Base-by-base conservation (phyloP, 1,140 invertebrate genomes). In the Bombus ignitus region DNA sequence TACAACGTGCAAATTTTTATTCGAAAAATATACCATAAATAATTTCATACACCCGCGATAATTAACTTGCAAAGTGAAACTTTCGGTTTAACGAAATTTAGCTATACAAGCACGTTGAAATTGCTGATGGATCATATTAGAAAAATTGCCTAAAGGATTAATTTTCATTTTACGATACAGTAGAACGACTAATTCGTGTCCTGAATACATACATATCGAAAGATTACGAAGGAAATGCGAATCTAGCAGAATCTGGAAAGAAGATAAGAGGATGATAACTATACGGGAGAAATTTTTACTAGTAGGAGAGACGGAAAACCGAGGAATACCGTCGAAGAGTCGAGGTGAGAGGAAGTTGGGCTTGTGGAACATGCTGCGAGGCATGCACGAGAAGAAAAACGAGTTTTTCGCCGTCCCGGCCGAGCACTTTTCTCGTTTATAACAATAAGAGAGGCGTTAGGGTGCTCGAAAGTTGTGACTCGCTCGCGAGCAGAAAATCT, bases 401-500 rank as follows among this genome's bases (percentile, higher is more conserved):
- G 62, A 68, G 62, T 37, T 79, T 79, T 68, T 47, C 77, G n/a
- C 62, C 62, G 77, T 79, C 22, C n/a, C 77, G 42, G 22, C 22
- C 77, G 32, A 47, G 39, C 42, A 68, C 62, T 79, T 68, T 68
- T 42, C 77, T 79, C 77, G 62, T 79, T 47, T 68, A 68, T 44
- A 79, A 79, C 76, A 79, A 79, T 79, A 79, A 79, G n/a, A 35
- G 76, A 79, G 59, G 39, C 62, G 76, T 66, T 77, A 66, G 62
- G 62, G 59, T 65, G n/a, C 76, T 79, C 76, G 76, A 79, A 79
- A 79, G 39, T 79, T 66, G 76, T 42, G 62, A 79, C 73, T 75
- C 59, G 47, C 25, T 68, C 62, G 39, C 76, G 39, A 66, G 37
- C 25, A 47, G 62, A 79, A 79, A 79, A 79, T 79, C 62, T 68